Evolutionary conservation across 2,888 invertebrate species (phyloP).

Genomic region (Drosophila cognata): DNA sequence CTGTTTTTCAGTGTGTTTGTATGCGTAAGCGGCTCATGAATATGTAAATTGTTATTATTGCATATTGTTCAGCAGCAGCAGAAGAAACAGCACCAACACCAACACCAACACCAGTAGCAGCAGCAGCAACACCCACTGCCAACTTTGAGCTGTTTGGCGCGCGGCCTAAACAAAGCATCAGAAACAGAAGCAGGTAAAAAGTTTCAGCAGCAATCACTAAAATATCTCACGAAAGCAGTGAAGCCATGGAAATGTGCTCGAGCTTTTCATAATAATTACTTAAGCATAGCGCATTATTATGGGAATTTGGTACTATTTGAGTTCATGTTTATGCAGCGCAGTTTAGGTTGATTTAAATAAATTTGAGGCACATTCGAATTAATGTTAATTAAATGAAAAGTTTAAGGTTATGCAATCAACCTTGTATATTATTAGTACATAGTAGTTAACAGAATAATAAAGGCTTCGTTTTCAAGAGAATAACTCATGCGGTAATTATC

Average conservation of each 20-base stretch:
- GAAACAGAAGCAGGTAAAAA: constrained; percentile 43
- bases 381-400: constrained; percentile 22
- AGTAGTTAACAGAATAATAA: background rate
- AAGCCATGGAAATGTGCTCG: constrained; percentile 21
- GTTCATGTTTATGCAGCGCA: constrained; percentile 31
- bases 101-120: constrained; percentile 12
- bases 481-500: no score
- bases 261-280: constrained; percentile 29
- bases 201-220: constrained; percentile 28
- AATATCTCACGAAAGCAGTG: constrained; percentile 26
- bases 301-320: constrained; percentile 20
- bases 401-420: background rate
- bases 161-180: constrained; percentile 41
- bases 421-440: background rate
- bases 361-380: constrained; percentile 16
- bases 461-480: background rate
- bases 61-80: constrained; percentile 74
- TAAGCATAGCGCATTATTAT: constrained; percentile 22
- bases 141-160: constrained; percentile 24
- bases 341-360: constrained; percentile 26
- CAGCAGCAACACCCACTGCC: constrained; percentile 9
- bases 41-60: constrained; percentile 80
- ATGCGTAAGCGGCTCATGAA: constrained; percentile 73
- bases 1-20: constrained; percentile 58
- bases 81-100: constrained; percentile 19